A percentile compares a stretch with the other conserved stretches of the same genome.
These are phyloP conservation scores for Cinara cedri DNA, from an alignment of 2,888 invertebrate species.

Conservation along the genomic window DNA sequence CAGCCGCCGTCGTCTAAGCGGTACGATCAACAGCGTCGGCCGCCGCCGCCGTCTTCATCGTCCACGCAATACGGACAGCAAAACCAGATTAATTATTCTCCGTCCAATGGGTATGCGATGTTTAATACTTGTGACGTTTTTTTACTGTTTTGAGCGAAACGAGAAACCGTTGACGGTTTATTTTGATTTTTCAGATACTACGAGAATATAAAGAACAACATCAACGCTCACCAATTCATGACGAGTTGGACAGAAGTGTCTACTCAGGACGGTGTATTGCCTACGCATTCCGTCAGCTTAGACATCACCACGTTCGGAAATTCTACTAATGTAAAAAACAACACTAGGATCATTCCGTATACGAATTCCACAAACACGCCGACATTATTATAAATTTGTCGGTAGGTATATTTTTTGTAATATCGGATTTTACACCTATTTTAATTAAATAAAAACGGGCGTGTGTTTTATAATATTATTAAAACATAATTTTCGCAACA, in stretches of 20 bases:
- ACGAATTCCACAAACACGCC: neutral
- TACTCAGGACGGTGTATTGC: conserved; percentile 27
- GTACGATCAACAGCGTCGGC: neutral
- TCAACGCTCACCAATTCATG: conserved; percentile 43
- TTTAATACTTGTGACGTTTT: neutral
- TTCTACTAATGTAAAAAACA: conserved; percentile 13
- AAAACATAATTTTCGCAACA: no score
- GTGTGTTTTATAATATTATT: no score
- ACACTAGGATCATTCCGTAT: neutral
- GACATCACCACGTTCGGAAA: conserved; percentile 19
- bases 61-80: neutral
- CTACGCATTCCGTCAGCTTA: conserved; percentile 36
- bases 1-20: neutral
- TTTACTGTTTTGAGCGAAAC: neutral
- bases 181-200: conserved; percentile 24
- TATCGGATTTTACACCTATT: no score
- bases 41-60: neutral
- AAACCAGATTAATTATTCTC: neutral
- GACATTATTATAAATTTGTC: neutral
- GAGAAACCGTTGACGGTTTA: neutral
- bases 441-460: no score
- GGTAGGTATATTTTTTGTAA: neutral
- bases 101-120: neutral
- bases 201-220: conserved; percentile 42
- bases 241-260: conserved; percentile 52